Percentiles rank a stretch among this genome's conserved stretches.
phyloP scores from a whole-genome alignment of 1,140 invertebrate genomes.

The Coenobita brevimanus region DNA sequence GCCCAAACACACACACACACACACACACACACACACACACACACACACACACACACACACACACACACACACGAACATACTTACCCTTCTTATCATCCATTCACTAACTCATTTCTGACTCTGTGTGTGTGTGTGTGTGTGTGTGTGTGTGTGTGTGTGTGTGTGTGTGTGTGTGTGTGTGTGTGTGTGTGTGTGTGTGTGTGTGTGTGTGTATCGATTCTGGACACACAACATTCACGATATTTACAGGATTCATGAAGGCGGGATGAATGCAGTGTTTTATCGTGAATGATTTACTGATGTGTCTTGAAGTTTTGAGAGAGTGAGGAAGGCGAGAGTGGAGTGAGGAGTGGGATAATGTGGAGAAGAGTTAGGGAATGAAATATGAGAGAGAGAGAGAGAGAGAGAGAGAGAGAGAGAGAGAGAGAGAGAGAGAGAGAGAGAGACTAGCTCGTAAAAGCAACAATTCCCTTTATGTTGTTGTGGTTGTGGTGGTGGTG shows the following conservation, averaged over 20 bases:
- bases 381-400: background rate
- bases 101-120: background rate
- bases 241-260: no score
- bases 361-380: background rate
- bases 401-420: background rate
- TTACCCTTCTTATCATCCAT: background rate
- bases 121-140: background rate
- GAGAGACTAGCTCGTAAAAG: background rate
- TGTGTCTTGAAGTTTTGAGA: background rate
- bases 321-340: background rate
- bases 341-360: background rate
- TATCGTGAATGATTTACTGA: no score
- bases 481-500: no score
- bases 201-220: no score
- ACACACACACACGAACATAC: no score
- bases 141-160: slow-evolving; percentile 1
- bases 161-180: background rate
- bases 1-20: no score
- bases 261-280: no score
- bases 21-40: slow-evolving; percentile 1
- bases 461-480: no score
- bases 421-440: background rate
- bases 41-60: slow-evolving; percentile 1
- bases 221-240: no score
- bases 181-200: background rate